phyloP scores from a whole-genome alignment of 2,113 vertebrate genomes.

The Vireo altiloquus region DNA sequence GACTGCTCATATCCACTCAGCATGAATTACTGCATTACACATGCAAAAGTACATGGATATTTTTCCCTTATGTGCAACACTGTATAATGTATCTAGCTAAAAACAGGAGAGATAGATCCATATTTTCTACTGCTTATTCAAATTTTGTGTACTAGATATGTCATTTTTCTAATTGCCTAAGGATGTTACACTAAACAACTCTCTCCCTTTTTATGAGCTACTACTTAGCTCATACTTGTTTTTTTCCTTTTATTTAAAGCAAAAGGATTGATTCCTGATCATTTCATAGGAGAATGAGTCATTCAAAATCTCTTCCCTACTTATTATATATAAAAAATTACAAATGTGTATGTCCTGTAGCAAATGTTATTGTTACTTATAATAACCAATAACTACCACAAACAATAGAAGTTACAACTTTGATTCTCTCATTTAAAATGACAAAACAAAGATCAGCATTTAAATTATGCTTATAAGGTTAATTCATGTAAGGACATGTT shows the following conservation, averaged over 20 bases:
- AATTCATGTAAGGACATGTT: not conserved
- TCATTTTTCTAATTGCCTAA: not conserved
- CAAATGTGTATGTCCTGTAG: not conserved
- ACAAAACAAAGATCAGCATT: not conserved
- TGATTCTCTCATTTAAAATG: not conserved
- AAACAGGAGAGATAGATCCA: constrained; percentile 38
- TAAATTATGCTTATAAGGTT: not conserved
- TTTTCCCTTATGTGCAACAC: constrained; percentile 35
- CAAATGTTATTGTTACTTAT: not conserved
- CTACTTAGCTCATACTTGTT: not conserved
- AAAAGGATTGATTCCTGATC: not conserved
- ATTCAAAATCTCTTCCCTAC: constrained; percentile 9
- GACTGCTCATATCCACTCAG: constrained; percentile 54
- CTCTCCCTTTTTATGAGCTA: not conserved
- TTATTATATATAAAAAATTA: not conserved
- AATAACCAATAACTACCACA: not conserved
- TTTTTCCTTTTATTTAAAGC: constrained; percentile 30
- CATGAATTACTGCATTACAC: constrained; percentile 79
- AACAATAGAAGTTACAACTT: not conserved
- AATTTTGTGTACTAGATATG: constrained; percentile 46
- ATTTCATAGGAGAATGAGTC: constrained; percentile 25
- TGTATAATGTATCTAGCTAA: constrained; percentile 40
- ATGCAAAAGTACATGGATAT: constrained; percentile 58
- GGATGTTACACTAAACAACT: not conserved
- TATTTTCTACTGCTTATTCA: constrained; percentile 53